Evolutionary conservation across 1,140 invertebrate genomes (phyloP).

Genomic region (Drosophila sproati): DNA sequence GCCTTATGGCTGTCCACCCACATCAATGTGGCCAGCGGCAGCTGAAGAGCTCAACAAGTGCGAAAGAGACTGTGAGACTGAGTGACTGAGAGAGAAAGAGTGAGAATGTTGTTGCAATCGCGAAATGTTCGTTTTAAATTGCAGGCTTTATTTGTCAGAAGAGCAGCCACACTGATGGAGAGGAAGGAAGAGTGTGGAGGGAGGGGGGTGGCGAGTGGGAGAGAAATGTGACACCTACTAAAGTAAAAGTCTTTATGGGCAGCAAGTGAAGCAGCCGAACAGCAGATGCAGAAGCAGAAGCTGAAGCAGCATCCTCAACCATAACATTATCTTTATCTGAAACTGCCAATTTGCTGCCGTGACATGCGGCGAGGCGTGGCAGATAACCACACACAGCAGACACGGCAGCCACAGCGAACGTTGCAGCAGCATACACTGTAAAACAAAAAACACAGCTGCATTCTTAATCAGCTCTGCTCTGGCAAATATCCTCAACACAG

Average conservation of each 20-base stretch:
- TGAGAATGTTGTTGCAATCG: slow-evolving; percentile 8
- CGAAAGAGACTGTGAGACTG: background rate
- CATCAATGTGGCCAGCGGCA: slow-evolving; percentile 15
- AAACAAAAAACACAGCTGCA: background rate
- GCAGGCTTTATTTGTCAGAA: slow-evolving; percentile 67
- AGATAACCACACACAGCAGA: slow-evolving; percentile 48
- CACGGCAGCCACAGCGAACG: background rate
- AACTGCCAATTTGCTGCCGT: slow-evolving; percentile 74
- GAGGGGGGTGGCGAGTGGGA: background rate
- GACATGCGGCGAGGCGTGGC: slow-evolving; percentile 45
- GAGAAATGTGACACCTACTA: slow-evolving; percentile 79
- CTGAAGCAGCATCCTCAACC: slow-evolving; percentile 38
- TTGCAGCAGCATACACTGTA: slow-evolving; percentile 7
- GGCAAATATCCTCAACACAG: too few species aligned
- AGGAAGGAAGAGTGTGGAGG: background rate
- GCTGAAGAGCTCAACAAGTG: background rate
- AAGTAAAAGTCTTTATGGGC: slow-evolving; percentile 61
- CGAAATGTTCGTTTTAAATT: slow-evolving; percentile 46
- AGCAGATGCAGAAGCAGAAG: slow-evolving; percentile 4
- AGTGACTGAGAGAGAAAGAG: background rate
- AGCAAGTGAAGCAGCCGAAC: background rate
- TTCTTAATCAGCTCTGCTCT: too few species aligned
- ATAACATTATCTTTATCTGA: slow-evolving; percentile 79
- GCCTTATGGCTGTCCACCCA: slow-evolving; percentile 32
- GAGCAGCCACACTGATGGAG: background rate